Base-by-base conservation (phyloP, 1,140 invertebrate species). In the Hydropsyche tenuis region DNA sequence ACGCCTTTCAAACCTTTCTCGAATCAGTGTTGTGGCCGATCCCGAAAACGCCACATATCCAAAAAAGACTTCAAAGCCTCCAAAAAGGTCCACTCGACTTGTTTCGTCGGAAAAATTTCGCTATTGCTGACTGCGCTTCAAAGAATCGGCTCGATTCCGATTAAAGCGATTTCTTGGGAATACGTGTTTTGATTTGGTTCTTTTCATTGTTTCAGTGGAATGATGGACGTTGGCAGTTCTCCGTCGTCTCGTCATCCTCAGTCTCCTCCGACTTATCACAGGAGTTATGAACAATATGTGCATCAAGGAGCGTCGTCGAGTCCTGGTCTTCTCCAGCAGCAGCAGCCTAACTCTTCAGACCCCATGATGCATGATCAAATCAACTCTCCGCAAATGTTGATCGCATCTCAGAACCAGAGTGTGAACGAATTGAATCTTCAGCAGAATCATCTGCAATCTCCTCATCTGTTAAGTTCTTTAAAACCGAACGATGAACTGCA, bases 251-350 rank as follows among this genome's bases (percentile, higher is more conserved):
- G 76, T 56, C 72, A 69, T 46, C 22, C 72, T 2, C 73, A 75
- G 37, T 86, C 85, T 16, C 84, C 84, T 4, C 82, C 84, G 0
- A 84, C 83, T 3, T 86, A 85, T 79, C 84, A 86, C 77, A 77
- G 84, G 4, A 82, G 80, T 18, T 86, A 86, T 79, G 85, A 86
- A 63, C 85, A 86, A 69, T 86, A 86, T 79, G 85, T 86, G 53
- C 85, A 86, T 78, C 84, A 84, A 11, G 84, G 81, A 0, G 82
- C 85, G 0, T 82, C 84, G 27, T 82, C 81, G 73, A 83, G 84
- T 69, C 81, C 82, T 0, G 84, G 84, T 69, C 84, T 82, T 1
- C 76, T 75, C 0, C 83, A 84, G 70, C 12, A 37, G 20, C 56
- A 71, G 25, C 48, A 37, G 22, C 43, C 16, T 9, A 22, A 45